Conservation (phyloP, 2,113 vertebrate species). For the Anhinga anhinga region DNA sequence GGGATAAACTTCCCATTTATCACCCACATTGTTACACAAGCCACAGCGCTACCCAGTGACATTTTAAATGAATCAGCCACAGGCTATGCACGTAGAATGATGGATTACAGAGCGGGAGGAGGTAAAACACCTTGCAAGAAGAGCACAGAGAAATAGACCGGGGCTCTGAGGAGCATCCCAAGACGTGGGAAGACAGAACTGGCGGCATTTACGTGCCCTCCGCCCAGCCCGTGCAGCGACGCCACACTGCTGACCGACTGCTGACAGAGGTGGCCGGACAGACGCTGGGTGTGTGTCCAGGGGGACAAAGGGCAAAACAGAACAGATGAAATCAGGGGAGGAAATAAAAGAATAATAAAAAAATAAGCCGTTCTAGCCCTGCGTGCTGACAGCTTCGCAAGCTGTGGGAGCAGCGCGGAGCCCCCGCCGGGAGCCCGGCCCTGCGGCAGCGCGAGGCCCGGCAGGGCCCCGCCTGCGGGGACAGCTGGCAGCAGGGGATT, state of each 20-base stretch:
- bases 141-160: neutral
- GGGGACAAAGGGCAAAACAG: neutral
- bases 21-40: slow-evolving; percentile 29
- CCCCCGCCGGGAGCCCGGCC: rapidly evolving
- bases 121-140: neutral
- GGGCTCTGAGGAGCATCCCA: neutral
- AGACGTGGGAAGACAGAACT: neutral
- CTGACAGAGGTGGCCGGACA: neutral
- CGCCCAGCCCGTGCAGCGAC: rapidly evolving
- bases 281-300: rapidly evolving
- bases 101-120: neutral
- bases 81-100: neutral
- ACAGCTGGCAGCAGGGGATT: neutral
- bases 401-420: neutral
- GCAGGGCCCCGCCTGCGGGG: neutral
- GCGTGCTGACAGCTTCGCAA: neutral
- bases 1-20: slow-evolving; percentile 11
- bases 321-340: neutral
- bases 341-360: no score
- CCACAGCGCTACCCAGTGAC: neutral
- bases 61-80: slow-evolving; percentile 39
- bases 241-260: rapidly evolving
- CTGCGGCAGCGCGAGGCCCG: neutral
- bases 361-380: neutral
- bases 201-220: rapidly evolving